Percentiles rank a stretch among this genome's conserved stretches.
Evolutionary conservation across 2,888 invertebrate species (phyloP).

Genomic region (Steromphala cineraria): DNA sequence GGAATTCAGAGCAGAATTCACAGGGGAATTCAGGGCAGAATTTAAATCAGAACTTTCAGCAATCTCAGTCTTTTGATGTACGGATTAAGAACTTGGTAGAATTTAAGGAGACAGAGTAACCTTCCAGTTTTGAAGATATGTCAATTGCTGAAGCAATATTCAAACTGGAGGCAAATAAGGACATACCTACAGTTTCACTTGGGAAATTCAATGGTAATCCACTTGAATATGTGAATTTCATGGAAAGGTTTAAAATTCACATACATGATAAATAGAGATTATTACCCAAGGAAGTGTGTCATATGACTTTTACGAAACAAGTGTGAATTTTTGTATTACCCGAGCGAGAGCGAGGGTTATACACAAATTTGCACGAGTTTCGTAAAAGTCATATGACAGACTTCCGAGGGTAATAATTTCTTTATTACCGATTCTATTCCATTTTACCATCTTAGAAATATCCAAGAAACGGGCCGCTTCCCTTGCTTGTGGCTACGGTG

Average conservation of each 20-base stretch:
- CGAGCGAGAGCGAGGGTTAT: too few species aligned
- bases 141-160: not conserved
- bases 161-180: not conserved
- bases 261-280: slow-evolving; percentile 31
- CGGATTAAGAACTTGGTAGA: slow-evolving; percentile 11
- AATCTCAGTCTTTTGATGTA: not conserved
- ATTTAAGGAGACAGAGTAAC: not conserved
- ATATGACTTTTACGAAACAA: too few species aligned
- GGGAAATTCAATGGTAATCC: not conserved
- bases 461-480: too few species aligned
- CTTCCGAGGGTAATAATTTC: too few species aligned
- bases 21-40: not conserved
- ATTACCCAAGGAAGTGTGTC: too few species aligned
- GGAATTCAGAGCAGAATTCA: not conserved
- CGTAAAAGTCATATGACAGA: too few species aligned
- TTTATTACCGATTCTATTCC: too few species aligned
- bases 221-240: slow-evolving; percentile 21
- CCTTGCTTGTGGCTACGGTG: too few species aligned
- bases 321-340: too few species aligned
- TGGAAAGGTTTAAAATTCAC: slow-evolving; percentile 25
- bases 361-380: too few species aligned
- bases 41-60: too few species aligned
- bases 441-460: too few species aligned
- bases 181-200: not conserved
- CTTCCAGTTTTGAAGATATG: not conserved